These are phyloP conservation scores for Acanthurus lineatus DNA, from an alignment of 2,797 vertebrate genomes.

Conservation along the genomic window DNA sequence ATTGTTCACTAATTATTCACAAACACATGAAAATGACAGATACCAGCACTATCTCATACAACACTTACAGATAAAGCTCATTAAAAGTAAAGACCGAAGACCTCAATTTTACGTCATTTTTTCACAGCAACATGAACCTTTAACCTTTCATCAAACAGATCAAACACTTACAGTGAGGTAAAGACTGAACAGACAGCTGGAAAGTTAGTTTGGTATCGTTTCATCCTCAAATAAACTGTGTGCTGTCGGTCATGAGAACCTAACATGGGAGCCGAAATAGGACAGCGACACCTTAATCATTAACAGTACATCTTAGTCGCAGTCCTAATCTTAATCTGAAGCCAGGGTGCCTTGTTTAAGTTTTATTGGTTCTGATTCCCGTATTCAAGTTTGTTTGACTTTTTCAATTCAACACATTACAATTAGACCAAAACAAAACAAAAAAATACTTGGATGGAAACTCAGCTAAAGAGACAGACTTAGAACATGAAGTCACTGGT, in stretches of 20 bases:
- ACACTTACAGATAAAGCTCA: background rate
- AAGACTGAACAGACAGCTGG: slow-evolving; percentile 30
- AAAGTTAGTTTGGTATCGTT: slow-evolving; percentile 19
- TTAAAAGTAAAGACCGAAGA: background rate
- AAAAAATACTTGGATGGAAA: slow-evolving; percentile 35
- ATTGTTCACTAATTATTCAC: background rate
- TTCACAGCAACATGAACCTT: background rate
- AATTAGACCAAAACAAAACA: slow-evolving; percentile 11
- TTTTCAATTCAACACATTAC: slow-evolving; percentile 16
- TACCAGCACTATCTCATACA: too few species aligned
- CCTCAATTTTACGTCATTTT: background rate
- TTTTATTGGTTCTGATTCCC: background rate
- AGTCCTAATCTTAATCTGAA: background rate
- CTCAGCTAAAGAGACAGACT: slow-evolving; percentile 31
- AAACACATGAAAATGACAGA: background rate
- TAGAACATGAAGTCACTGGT: slow-evolving; percentile 63
- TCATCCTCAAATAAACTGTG: slow-evolving; percentile 7
- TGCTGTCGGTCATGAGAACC: background rate
- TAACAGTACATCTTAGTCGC: too few species aligned
- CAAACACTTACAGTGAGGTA: slow-evolving; percentile 7
- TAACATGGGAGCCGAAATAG: slow-evolving; percentile 5
- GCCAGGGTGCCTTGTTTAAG: background rate
- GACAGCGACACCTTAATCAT: too few species aligned
- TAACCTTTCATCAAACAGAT: background rate
- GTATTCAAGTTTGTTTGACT: background rate